Evolutionary conservation across 2,888 invertebrate genomes (phyloP).

Genomic region (Hypomecis atomaria): DNA sequence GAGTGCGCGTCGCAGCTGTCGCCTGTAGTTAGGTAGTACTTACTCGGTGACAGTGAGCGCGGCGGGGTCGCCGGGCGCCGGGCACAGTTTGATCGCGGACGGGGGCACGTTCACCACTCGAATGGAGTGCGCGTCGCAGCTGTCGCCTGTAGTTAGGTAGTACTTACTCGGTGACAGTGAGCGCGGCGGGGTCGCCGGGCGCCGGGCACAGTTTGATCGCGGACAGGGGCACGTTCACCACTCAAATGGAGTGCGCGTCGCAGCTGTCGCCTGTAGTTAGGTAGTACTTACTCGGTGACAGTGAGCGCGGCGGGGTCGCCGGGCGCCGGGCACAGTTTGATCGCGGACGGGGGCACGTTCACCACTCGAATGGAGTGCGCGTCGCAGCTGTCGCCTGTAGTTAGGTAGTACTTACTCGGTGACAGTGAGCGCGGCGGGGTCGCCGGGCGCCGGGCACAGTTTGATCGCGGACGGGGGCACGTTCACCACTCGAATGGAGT

Average conservation of each 20-base stretch:
- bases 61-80: constrained; percentile 41
- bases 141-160: constrained; percentile 75
- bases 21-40: constrained; percentile 85
- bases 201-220: constrained; percentile 52
- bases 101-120: constrained; percentile 93
- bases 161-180: constrained; percentile 81
- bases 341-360: constrained; percentile 87
- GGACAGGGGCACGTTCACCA: constrained; percentile 90
- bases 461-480: constrained; percentile 85
- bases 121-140: constrained; percentile 69
- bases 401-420: constrained; percentile 87
- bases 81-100: constrained; percentile 52
- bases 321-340: constrained; percentile 49
- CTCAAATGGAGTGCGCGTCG: constrained; percentile 82
- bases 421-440: constrained; percentile 56
- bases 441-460: constrained; percentile 43
- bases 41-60: constrained; percentile 64
- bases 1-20: constrained; percentile 24
- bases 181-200: constrained; percentile 44
- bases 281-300: constrained; percentile 86
- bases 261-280: constrained; percentile 47
- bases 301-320: constrained; percentile 52
- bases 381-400: constrained; percentile 16
- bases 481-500: constrained; percentile 89
- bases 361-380: constrained; percentile 87